Evolutionary conservation across 2,113 vertebrate species (phyloP).

Genomic region (Apaloderma vittatum): DNA sequence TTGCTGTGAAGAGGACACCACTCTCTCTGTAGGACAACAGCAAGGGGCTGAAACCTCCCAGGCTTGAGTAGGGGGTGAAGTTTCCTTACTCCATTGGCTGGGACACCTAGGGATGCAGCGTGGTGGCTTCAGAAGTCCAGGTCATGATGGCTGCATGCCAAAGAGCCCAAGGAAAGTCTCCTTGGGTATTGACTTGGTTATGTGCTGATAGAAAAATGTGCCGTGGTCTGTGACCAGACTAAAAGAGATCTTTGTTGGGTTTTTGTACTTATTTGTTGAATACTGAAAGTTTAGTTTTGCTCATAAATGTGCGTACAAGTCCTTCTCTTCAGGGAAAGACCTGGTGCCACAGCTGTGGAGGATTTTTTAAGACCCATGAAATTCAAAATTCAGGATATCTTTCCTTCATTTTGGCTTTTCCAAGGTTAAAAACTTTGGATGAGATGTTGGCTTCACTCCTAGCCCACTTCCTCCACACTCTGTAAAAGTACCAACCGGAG

Average conservation of each 20-base stretch:
- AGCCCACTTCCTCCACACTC: background rate
- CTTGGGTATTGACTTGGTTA: background rate
- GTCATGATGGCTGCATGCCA: background rate
- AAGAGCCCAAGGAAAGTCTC: background rate
- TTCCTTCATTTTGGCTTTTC: background rate
- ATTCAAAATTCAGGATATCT: background rate
- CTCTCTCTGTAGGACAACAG: background rate
- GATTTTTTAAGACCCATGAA: background rate
- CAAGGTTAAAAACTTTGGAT: background rate
- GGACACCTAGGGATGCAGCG: rapidly evolving
- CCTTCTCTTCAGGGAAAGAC: background rate
- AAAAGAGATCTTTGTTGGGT: background rate
- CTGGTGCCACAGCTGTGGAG: background rate
- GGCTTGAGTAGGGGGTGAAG: background rate
- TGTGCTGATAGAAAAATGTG: background rate
- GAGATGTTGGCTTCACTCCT: background rate
- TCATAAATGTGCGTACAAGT: background rate
- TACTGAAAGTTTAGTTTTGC: background rate
- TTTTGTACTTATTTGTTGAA: background rate
- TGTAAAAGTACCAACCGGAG: background rate
- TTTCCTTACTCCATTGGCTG: rapidly evolving
- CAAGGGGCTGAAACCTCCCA: background rate
- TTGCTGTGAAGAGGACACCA: background rate
- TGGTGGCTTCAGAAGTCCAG: background rate
- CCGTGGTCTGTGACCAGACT: background rate